Evolutionary conservation across 2,888 invertebrate species (phyloP).

Genomic region (Trissolcus brochymenae): DNA sequence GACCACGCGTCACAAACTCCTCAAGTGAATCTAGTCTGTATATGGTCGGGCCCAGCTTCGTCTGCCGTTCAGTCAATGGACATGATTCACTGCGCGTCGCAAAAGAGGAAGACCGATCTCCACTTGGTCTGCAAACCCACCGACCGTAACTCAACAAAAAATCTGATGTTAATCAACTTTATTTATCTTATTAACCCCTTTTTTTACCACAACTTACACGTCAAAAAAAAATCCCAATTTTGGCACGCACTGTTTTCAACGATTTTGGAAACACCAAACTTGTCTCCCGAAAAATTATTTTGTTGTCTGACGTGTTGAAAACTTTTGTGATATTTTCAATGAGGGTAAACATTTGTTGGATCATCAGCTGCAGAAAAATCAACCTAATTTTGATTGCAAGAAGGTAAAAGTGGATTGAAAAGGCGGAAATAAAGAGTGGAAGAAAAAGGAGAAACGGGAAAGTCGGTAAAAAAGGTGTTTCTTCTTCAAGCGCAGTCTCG

Average conservation of each 20-base stretch:
- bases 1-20: conserved; percentile 56
- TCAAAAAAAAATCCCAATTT: background rate
- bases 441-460: conserved; percentile 43
- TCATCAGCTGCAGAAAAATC: background rate
- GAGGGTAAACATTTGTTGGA: background rate
- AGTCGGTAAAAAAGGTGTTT: conserved; percentile 59
- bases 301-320: too few relatives aligned
- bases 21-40: conserved; percentile 72
- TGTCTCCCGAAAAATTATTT: too few relatives aligned
- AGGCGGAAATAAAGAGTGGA: conserved; percentile 40
- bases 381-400: background rate
- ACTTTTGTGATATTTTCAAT: too few relatives aligned
- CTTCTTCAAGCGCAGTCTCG: conserved; percentile 62
- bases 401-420: conserved; percentile 43
- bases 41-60: conserved; percentile 69
- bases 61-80: conserved; percentile 71
- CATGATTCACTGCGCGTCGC: conserved; percentile 68
- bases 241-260: too few relatives aligned
- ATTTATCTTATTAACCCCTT: background rate
- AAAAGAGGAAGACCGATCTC: conserved; percentile 34
- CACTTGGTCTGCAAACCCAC: conserved; percentile 21
- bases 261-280: too few relatives aligned
- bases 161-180: conserved; percentile 3
- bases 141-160: conserved; percentile 21
- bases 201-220: background rate